Conservation (phyloP, 1,140 invertebrate species). For the Zaprionus capensis region DNA sequence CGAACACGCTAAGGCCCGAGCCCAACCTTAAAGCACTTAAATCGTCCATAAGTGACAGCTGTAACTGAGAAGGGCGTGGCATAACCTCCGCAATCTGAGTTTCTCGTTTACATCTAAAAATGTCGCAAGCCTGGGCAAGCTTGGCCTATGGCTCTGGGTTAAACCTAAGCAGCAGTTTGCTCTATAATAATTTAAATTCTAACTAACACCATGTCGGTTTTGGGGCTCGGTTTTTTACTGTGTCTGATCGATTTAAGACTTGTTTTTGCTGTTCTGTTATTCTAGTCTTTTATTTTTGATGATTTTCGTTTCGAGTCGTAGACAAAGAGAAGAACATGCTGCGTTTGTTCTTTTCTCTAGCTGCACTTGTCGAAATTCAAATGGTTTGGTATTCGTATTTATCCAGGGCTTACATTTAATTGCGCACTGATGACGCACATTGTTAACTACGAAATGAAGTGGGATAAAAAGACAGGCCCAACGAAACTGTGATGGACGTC, state of each 20-base stretch:
- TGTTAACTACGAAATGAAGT: conserved; percentile 19
- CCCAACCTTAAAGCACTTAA: conserved; percentile 65
- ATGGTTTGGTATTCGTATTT: background rate
- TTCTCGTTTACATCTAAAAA: conserved; percentile 29
- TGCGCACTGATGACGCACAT: conserved; percentile 43
- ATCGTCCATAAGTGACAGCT: conserved; percentile 56
- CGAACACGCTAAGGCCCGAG: conserved; percentile 29
- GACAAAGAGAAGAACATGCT: conserved; percentile 3
- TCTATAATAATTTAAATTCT: conserved; percentile 50
- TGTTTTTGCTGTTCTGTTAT: conserved; percentile 10
- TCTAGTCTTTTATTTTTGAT: background rate
- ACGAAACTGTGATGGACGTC: background rate
- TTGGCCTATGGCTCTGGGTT: conserved; percentile 11
- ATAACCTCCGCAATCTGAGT: conserved; percentile 15
- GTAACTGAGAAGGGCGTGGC: conserved; percentile 54
- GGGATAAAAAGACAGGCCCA: background rate
- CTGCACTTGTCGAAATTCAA: background rate
- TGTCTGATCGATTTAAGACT: conserved; percentile 42
- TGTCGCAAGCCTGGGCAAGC: conserved; percentile 56
- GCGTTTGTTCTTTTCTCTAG: background rate
- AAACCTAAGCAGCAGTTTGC: conserved; percentile 10
- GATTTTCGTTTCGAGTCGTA: conserved; percentile 43
- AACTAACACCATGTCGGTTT: conserved; percentile 20
- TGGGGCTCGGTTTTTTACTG: background rate
- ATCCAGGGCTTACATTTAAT: conserved; percentile 39